A percentile compares a stretch with the other conserved stretches of the same genome.
Conservation (phyloP, 2,888 invertebrate species). For the Osmoderma eremita region DNA sequence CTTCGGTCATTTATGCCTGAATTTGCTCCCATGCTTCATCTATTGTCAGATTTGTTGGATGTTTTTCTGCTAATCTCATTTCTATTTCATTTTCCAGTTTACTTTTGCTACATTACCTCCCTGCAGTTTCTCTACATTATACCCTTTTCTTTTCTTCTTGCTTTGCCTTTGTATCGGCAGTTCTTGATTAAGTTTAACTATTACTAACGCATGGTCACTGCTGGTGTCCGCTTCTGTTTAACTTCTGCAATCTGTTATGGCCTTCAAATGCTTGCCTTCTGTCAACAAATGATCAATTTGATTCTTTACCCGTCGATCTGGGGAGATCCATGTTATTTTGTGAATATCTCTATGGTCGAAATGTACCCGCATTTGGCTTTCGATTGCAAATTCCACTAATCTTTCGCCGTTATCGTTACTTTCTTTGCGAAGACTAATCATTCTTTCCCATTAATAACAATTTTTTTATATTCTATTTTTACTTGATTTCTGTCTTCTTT, state of each 20-base stretch:
- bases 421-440: not conserved
- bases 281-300: not conserved
- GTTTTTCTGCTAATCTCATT: no score
- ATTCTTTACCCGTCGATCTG: not conserved
- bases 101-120: no score
- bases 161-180: not conserved
- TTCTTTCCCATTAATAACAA: not conserved
- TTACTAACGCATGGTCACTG: not conserved
- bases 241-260: not conserved
- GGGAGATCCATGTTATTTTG: not conserved
- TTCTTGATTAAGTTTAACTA: not conserved
- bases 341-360: not conserved
- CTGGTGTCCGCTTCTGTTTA: not conserved
- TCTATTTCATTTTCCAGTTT: no score
- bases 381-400: not conserved
- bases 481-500: not conserved
- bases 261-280: not conserved
- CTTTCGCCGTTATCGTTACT: not conserved
- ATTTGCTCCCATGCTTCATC: no score
- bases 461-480: not conserved
- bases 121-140: not conserved
- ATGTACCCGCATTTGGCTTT: not conserved
- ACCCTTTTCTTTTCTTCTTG: not conserved
- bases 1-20: no score
- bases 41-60: no score